Conservation (phyloP, 2,888 invertebrate species). For the Eumacrocentrus americanus region DNA sequence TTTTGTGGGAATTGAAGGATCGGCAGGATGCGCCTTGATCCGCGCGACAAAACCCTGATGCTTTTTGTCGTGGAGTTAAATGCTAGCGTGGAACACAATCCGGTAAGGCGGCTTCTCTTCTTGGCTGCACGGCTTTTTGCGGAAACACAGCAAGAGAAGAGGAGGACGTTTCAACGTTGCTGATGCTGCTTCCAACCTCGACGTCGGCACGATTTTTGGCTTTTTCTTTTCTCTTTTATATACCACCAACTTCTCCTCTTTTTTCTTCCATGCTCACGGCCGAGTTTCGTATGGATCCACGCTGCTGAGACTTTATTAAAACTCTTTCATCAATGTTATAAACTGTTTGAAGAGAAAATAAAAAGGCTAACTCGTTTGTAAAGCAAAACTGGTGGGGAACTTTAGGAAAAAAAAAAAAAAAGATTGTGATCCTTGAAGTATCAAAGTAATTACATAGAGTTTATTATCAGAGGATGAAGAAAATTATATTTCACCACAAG, state of each 20-base stretch:
- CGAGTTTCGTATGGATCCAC: slow-evolving; percentile 1
- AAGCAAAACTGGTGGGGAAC: too few species aligned
- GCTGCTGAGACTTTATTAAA: slow-evolving; percentile 8
- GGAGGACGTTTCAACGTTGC: slow-evolving; percentile 11
- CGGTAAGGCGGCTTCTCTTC: background rate
- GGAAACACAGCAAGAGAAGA: background rate
- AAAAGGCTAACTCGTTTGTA: background rate
- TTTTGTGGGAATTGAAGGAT: slow-evolving; percentile 9
- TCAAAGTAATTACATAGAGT: slow-evolving; percentile 5
- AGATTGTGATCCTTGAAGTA: background rate
- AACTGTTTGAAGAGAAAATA: background rate
- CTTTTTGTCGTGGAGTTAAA: slow-evolving; percentile 5
- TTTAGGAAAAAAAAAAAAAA: background rate
- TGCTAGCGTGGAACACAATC: slow-evolving; percentile 3
- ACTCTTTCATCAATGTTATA: slow-evolving; percentile 5
- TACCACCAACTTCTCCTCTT: background rate
- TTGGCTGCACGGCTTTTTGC: slow-evolving; percentile 3
- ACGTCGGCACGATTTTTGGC: background rate
- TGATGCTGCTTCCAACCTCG: background rate
- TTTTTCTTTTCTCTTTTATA: background rate
- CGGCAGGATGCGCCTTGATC: slow-evolving; percentile 1
- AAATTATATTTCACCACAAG: slow-evolving; percentile 12
- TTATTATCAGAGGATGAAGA: background rate
- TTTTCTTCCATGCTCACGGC: slow-evolving; percentile 17
- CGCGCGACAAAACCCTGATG: background rate